These are phyloP conservation scores for Anseranas semipalmata DNA, from an alignment of 2,113 vertebrate genomes.

Conservation along the genomic window DNA sequence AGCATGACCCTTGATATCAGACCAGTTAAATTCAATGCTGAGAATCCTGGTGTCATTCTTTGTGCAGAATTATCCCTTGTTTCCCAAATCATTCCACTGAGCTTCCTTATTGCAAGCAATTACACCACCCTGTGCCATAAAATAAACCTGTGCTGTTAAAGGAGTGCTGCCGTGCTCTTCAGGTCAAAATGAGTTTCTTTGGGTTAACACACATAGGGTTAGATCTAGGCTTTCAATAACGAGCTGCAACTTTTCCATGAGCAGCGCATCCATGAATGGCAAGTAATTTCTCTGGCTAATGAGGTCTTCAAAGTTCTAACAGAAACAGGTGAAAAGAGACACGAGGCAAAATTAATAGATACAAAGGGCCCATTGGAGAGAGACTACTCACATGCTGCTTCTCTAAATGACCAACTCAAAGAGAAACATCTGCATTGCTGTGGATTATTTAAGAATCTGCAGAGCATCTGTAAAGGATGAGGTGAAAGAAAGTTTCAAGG, in stretches of 20 bases:
- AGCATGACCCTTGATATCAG: too few species aligned
- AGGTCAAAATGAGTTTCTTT: neutral
- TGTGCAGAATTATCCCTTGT: neutral
- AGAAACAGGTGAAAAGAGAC: neutral
- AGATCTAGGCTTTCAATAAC: neutral
- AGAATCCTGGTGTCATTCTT: neutral
- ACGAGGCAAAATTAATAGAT: neutral
- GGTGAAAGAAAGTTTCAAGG: neutral
- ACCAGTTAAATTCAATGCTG: neutral
- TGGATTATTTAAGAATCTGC: neutral
- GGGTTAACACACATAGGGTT: neutral
- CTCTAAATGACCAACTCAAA: neutral
- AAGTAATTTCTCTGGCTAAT: neutral
- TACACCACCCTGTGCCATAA: neutral
- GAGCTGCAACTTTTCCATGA: neutral
- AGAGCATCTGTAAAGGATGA: neutral
- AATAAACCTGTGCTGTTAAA: neutral
- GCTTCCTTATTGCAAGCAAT: neutral
- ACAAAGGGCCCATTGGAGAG: too few species aligned
- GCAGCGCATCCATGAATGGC: accelerated
- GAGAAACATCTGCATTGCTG: accelerated
- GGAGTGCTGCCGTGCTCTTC: neutral
- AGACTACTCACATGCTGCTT: accelerated
- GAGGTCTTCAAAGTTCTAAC: neutral
- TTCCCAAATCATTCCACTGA: neutral